Base-by-base conservation (phyloP, 2,113 vertebrate genomes). In the Neopipo cinnamomea region DNA sequence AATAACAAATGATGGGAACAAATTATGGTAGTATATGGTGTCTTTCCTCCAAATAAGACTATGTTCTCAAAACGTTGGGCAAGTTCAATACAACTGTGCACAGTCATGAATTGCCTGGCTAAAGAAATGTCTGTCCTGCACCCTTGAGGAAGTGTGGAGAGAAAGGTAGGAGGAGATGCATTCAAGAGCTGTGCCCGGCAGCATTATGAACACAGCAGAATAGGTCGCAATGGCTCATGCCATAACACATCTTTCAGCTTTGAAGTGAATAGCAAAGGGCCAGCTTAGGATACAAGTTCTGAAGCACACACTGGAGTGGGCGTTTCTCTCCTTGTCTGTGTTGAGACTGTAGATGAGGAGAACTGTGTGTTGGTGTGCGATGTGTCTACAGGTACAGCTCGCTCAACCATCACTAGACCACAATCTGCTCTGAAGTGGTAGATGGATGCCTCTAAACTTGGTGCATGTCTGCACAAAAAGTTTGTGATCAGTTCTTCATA, bases 41-140 rank as follows among this genome's bases (percentile, higher is more conserved):
- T 28, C 68, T 88, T 88, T 84, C 72, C 88, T 83, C 63, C 79
- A 84, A 93, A 80, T 77, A 88, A 93, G 72, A 73, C 83, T 49
- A 63, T 41, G 25, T 88, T 80, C 72, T 83, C 67, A 71, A 81
- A 92, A 88, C 2, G 0, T 6, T 77, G 42, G 63, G 9, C 33
- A 53, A 91, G 27, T 89, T 52, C 42, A 77, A 8, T 33, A 50
- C 14, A 79, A 70, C 35, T 52, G 7, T 53, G 39, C 14, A 22
- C 19, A 70, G 31, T 33, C 23, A 46, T 11, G 25, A 33, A 70
- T n/a, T 85, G n/a, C 35, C 31, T 55, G 50, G 22, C 21, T 86
- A 21, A 37, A 70, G 63, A 88, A 73, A 44, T 33, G 6, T 37
- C 42, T 78, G 19, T 68, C 33, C 23, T 56, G 27, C 31, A 81